Base-by-base conservation (phyloP, 2,797 vertebrate species). In the Alectoris magna region DNA sequence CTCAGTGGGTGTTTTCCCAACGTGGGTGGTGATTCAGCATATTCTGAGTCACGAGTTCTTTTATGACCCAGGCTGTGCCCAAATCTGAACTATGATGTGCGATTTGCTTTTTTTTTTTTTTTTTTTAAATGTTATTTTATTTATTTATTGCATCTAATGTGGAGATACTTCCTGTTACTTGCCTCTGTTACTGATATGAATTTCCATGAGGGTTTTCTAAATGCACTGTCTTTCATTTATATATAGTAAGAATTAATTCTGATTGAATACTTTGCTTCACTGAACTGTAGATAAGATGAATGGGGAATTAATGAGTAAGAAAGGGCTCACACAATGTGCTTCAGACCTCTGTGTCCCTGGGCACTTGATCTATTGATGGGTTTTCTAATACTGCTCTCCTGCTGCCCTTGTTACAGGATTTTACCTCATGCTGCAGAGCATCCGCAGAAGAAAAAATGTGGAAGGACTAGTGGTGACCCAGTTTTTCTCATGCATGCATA, bases 211-310 rank as follows among this genome's bases (percentile, higher is more conserved):
- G 44, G 23, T 93, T 94, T 87, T 51, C 79, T 87, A 84, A 92
- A 78, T 72, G 51, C n/a, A 46, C 17, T 1, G 14, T 59, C 76
- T 92, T 85, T 78, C 29, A 34, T 29, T 86, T 79, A 93, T 87
- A 34, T 77, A 63, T 24, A 67, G n/a, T 38, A 84, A 80, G 49
- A 60, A 69, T 74, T 91, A 83, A 84, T 77, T 64, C 84, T 81
- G 78, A 82, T 58, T 66, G 84, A 90, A 93, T 87, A 75, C 58
- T 91, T 46, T 49, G 39, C 70, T 92, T 94, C 66, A 86, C 62
- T 82, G 84, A 93, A 87, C 67, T 84, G 60, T 38, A 82, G 80
- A 84, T 88, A 88, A 96, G 93, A 94, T 92, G 88, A 95, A 94
- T 93, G 69, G 60, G 67, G 23, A 94, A 83, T 90, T 92, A 78